phyloP scores from a whole-genome alignment of 2,888 invertebrate species.

The Pharmacophagus antenor region DNA sequence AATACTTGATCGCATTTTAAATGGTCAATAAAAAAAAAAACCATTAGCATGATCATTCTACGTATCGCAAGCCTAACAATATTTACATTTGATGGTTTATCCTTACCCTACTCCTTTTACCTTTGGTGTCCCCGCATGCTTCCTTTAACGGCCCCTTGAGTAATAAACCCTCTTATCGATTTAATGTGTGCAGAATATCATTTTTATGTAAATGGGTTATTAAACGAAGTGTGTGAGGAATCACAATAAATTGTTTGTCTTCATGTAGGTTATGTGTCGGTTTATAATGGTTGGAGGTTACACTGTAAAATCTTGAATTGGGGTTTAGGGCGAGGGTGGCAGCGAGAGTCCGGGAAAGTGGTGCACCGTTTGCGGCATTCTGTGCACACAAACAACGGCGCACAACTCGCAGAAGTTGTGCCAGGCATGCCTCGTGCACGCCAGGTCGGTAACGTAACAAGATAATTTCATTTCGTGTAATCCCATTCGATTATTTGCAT shows the following conservation, averaged over 20 bases:
- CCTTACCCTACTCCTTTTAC: constrained; percentile 44
- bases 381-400: constrained; percentile 74
- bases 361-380: constrained; percentile 78
- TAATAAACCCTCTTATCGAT: constrained; percentile 49
- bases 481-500: constrained; percentile 32
- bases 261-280: constrained; percentile 22
- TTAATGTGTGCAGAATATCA: constrained; percentile 79
- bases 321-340: constrained; percentile 76
- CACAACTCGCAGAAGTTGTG: constrained; percentile 79
- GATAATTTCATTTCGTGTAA: constrained; percentile 32
- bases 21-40: no score
- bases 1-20: neutral
- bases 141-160: constrained; percentile 76
- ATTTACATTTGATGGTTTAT: constrained; percentile 28
- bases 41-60: no score
- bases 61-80: no score
- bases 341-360: constrained; percentile 68
- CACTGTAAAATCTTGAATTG: constrained; percentile 69
- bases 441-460: constrained; percentile 74
- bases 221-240: constrained; percentile 77
- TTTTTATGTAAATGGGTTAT: constrained; percentile 70
- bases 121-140: constrained; percentile 70
- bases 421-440: constrained; percentile 81
- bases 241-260: constrained; percentile 32
- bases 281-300: constrained; percentile 44